Percentiles rank a stretch among this genome's conserved stretches.
phyloP scores from a whole-genome alignment of 1,140 invertebrate genomes.

The Drosophila lowei region DNA sequence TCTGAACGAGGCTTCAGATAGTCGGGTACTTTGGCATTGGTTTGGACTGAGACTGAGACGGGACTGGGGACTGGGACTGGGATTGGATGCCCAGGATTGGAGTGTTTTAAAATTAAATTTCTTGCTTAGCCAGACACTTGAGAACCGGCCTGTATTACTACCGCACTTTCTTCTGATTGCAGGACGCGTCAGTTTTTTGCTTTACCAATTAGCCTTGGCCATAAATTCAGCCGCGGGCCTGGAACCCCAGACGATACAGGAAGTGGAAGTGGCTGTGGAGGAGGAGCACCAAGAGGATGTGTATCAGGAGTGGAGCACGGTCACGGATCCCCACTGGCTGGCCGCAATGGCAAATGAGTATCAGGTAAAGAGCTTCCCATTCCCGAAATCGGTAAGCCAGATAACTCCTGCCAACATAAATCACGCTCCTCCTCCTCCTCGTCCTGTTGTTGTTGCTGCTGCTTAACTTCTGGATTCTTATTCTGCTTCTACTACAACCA shows the following conservation, averaged over 20 bases:
- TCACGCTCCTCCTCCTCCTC: conserved; percentile 42
- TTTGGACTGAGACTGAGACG: neutral
- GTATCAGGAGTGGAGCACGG: conserved; percentile 35
- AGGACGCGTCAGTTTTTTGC: conserved; percentile 68
- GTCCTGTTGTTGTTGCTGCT: conserved; percentile 33
- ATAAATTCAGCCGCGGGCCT: conserved; percentile 65
- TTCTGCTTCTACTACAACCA: neutral
- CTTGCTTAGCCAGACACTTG: conserved; percentile 29
- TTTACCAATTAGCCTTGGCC: conserved; percentile 75
- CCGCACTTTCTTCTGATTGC: conserved; percentile 26
- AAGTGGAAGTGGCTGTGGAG: conserved; percentile 35
- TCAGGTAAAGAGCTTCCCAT: conserved; percentile 55
- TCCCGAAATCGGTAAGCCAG: conserved; percentile 47
- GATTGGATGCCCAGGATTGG: neutral
- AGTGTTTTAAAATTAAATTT: conserved; percentile 63
- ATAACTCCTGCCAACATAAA: conserved; percentile 69
- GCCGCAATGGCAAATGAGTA: conserved; percentile 73
- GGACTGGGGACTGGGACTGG: neutral
- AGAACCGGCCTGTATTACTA: neutral
- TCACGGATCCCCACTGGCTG: conserved; percentile 69
- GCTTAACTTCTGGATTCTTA: conserved; percentile 41
- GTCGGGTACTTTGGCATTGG: conserved; percentile 41
- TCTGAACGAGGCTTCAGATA: conserved; percentile 30
- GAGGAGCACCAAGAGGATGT: conserved; percentile 19
- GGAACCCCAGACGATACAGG: conserved; percentile 24